phyloP scores from a whole-genome alignment of 2,888 invertebrate species.

The Himalopsyche anomala region DNA sequence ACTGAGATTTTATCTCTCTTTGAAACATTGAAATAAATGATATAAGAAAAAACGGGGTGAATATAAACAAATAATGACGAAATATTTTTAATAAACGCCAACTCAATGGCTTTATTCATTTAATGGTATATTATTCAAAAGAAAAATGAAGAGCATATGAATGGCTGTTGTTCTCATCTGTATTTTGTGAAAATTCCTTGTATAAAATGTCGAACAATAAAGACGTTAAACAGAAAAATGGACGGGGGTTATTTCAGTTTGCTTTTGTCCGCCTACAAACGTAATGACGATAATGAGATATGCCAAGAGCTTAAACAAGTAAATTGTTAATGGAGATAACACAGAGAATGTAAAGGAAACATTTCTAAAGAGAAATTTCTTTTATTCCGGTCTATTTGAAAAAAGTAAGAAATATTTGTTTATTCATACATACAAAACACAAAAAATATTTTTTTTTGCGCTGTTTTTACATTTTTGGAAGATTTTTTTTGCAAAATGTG shows the following conservation, averaged over 20 bases:
- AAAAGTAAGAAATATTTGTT: slow-evolving; percentile 17
- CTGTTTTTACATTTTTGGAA: no score
- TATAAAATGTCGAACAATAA: slow-evolving; percentile 27
- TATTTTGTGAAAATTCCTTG: slow-evolving; percentile 35
- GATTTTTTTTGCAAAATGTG: no score
- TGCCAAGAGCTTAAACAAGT: slow-evolving; percentile 42
- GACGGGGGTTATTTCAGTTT: slow-evolving; percentile 39
- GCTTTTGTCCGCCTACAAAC: slow-evolving; percentile 43
- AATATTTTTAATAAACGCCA: not conserved
- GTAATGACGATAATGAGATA: slow-evolving; percentile 43
- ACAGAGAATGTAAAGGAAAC: slow-evolving; percentile 36
- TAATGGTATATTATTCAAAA: not conserved
- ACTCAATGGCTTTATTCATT: not conserved
- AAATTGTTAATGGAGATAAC: slow-evolving; percentile 43
- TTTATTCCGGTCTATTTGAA: slow-evolving; percentile 18
- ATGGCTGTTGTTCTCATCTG: slow-evolving; percentile 23
- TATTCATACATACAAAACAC: not conserved
- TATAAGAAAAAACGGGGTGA: not conserved
- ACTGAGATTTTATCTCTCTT: not conserved
- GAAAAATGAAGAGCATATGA: slow-evolving; percentile 11
- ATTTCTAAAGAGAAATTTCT: slow-evolving; percentile 29
- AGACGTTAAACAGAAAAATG: slow-evolving; percentile 43
- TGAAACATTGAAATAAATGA: not conserved
- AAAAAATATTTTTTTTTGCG: no score
- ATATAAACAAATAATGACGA: not conserved